These are phyloP conservation scores for Eupristina koningsbergeri DNA, from an alignment of 1,140 invertebrate genomes.

Conservation along the genomic window DNA sequence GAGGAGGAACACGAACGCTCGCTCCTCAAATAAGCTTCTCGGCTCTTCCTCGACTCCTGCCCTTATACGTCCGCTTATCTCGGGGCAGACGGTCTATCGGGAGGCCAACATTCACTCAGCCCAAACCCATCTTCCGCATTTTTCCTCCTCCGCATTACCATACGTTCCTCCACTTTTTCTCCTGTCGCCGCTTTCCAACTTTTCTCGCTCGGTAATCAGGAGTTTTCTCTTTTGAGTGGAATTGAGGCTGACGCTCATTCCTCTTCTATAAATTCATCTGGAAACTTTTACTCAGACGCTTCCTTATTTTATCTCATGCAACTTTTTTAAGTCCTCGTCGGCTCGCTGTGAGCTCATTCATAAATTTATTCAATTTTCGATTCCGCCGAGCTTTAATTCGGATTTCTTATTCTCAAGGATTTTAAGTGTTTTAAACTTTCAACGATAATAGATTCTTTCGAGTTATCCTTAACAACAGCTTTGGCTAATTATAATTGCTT, in stretches of 20 bases:
- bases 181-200: not conserved
- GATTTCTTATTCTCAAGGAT: too few relatives aligned
- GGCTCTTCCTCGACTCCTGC: not conserved
- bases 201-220: not conserved
- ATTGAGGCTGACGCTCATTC: not conserved
- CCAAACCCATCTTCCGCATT: slow-evolving; percentile 8
- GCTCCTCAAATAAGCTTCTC: not conserved
- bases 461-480: too few relatives aligned
- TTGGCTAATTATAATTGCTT: too few relatives aligned
- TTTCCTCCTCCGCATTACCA: slow-evolving; percentile 32
- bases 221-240: not conserved
- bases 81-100: slow-evolving; percentile 2
- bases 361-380: too few relatives aligned
- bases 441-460: too few relatives aligned
- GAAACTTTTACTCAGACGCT: not conserved
- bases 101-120: not conserved
- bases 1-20: slow-evolving; percentile 39
- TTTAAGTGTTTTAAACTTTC: too few relatives aligned
- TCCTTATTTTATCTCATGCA: too few relatives aligned
- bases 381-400: too few relatives aligned
- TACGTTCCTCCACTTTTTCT: slow-evolving; percentile 37
- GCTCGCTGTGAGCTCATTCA: too few relatives aligned
- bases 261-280: not conserved
- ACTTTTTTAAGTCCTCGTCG: too few relatives aligned
- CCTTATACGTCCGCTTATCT: slow-evolving; percentile 39